phyloP scores from a whole-genome alignment of 2,797 vertebrate species.

The Fistularia commersonii region DNA sequence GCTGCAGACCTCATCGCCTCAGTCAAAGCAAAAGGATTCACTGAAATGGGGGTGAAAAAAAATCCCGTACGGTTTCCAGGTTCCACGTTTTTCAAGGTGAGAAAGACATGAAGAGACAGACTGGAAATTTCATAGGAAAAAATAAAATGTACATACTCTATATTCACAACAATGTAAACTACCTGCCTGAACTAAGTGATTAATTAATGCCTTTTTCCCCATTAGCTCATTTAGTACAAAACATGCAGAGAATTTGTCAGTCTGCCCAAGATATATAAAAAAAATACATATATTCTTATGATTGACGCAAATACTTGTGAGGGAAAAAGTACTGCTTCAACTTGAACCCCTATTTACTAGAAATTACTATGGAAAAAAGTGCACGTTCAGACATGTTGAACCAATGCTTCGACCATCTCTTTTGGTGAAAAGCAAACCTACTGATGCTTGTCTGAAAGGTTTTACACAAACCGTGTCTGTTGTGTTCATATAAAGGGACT shows the following conservation, averaged over 20 bases:
- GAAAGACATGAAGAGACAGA: constrained; percentile 1
- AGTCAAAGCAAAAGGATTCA: constrained; percentile 7
- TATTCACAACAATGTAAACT: constrained; percentile 1
- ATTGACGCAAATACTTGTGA: no score
- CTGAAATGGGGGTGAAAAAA: constrained; percentile 20
- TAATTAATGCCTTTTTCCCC: neutral
- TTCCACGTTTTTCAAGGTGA: constrained; percentile 30
- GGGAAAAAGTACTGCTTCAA: no score
- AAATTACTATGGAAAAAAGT: no score
- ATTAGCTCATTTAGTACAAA: constrained; percentile 2
- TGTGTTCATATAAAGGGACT: no score
- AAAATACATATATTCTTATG: no score
- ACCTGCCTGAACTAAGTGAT: neutral
- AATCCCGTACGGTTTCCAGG: constrained; percentile 25
- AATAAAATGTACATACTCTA: neutral
- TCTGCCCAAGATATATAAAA: no score
- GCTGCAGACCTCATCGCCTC: constrained; percentile 33
- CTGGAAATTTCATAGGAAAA: neutral
- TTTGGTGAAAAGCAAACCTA: no score
- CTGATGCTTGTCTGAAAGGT: no score
- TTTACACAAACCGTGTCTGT: no score
- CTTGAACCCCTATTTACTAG: no score
- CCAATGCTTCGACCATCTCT: no score
- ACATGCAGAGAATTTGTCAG: neutral
- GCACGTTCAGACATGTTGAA: no score